Evolutionary conservation across 2,113 vertebrate species (phyloP), one percentile per base, ranked within the genome.

Genomic region (Arvicanthis niloticus): DNA sequence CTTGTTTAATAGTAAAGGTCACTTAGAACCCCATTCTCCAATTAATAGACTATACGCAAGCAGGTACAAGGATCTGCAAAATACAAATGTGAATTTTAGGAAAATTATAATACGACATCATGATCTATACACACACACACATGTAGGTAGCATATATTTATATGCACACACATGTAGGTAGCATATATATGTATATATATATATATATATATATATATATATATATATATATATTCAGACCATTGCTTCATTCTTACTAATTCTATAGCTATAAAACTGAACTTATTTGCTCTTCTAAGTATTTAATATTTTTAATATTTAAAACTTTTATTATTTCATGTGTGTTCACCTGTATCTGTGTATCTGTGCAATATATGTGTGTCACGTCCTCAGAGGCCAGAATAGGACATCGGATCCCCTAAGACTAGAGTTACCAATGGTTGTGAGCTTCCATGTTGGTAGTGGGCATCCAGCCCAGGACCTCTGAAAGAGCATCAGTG

Each of bases 231-330:
- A 68, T 29, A 48, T 37, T 85, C 8, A 77, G 13, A 16, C 45
- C 40, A 89, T 81, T 87, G 51, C 17, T 94, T 51, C 21, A 60
- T 93, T 94, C 86, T 90, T 81, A 93, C 81, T 96, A 81, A 93
- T 87, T 89, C 24, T 68, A 93, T 95, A 17, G 34, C 58, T 70
- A 40, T 72, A 81, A 37, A 68, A 86, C 58, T 94, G 81, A 92
- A 67, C 81, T 91, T 81, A 88, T 93, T 92, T 91, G 75, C 67
- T 91, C 96, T 96, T 89, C 42, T 78, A 91, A 96, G 85, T 94
- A 78, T 60, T 65, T 37, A 78, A 80, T 81, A 5, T 24, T 58
- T 56, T 81, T 56, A 81, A 56, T 56, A n/a, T 58, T 81, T 56
- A 58, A 81, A 80, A 56, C 37, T 24, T 42, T 75, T 42, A 42